phyloP scores from a whole-genome alignment of 2,113 vertebrate species.

The Chlamydotis undulata region DNA sequence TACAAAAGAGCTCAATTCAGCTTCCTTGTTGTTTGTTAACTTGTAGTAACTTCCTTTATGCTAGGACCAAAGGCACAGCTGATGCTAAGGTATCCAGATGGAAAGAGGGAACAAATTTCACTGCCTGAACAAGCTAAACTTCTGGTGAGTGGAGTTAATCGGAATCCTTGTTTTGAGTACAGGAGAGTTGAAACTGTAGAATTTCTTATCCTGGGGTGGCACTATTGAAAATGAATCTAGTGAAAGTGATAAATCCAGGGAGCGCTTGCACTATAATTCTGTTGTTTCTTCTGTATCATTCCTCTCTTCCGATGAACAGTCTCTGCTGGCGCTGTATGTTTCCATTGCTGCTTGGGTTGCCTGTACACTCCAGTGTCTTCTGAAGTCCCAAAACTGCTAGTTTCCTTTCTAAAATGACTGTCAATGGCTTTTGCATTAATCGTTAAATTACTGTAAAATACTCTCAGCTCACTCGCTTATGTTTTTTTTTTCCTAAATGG shows the following conservation, averaged over 20 bases:
- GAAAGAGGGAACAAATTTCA: constrained; percentile 96
- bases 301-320: not conserved
- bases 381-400: not conserved
- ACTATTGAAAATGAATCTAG: rapidly evolving
- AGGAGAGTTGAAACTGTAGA: not conserved
- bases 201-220: not conserved
- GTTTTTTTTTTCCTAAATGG: not conserved
- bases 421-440: not conserved
- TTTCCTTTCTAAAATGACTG: not conserved
- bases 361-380: not conserved
- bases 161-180: not conserved
- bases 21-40: constrained; percentile 1
- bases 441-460: not conserved
- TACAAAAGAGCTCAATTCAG: not conserved
- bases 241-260: not conserved
- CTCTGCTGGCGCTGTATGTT: not conserved
- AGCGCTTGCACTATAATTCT: not conserved
- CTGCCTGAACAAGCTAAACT: constrained; percentile 95
- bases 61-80: constrained; percentile 96
- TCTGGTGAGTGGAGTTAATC: constrained; percentile 81
- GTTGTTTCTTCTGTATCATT: rapidly evolving
- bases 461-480: not conserved
- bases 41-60: constrained; percentile 25
- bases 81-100: constrained; percentile 98
- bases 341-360: not conserved